Evolutionary conservation across 2,888 invertebrate species (phyloP), one percentile per base, ranked within the genome.

Genomic region (Hydrotaea diabolus): DNA sequence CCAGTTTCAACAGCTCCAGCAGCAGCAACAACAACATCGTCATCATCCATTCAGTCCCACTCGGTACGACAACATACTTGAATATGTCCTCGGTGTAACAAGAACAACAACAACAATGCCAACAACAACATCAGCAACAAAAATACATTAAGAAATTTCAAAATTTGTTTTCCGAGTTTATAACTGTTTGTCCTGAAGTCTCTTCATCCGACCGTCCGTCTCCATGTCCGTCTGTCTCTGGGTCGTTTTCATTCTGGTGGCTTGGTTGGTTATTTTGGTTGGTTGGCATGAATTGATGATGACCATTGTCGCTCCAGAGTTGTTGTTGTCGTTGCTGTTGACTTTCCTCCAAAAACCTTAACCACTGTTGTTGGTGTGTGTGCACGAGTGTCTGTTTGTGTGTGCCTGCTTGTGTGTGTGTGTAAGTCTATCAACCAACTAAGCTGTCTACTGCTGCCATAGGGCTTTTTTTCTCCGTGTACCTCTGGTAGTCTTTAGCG

Each of bases 41-140:
- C 19, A 49, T 15, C 72, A 82, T 49, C 43, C 86, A 86, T 7
- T 87, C 88, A 88, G 87, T 76, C 88, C 85, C n/a, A 17, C 17
- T 21, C 59, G 13, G n/a, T 15, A 8, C 23, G 23, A 23, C 55
- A 55, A 21, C 19, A 55, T 11, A 55, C 55, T 19, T 21, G 55
- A 21, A 8, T 19, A 15, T 59, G 59, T 59, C 26, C 59, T 59
- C 59, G 26, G 26, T 59, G 59, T 59, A 59, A 59, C 86, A 64
- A 82, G 85, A 86, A 87, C 86, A 89, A 89, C 85, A 64, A 77
- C 85, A 86, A 87, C 85, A 89, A 88, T 85, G 88, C 72, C 66
- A 78, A 78, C 53, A 86, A 69, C 79, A 66, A 66, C 77, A 81
- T 57, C 73, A 72, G 62, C 80, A 62, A 73, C 59, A 72, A 62